These are phyloP conservation scores for Caretta caretta DNA, from an alignment of 2,113 vertebrate genomes.

Conservation along the genomic window DNA sequence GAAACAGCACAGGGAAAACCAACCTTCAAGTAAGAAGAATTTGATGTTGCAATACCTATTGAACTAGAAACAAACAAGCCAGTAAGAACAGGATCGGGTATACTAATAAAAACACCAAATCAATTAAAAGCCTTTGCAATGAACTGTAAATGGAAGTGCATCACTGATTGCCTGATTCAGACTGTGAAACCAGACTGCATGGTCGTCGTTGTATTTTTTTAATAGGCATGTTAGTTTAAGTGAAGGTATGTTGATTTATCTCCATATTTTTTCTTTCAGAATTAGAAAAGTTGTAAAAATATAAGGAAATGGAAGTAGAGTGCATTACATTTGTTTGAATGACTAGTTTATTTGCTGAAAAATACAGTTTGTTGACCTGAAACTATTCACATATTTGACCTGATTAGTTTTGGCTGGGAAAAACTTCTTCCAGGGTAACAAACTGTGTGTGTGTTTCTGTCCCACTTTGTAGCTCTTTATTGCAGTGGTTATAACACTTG, in stretches of 20 bases:
- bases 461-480: not conserved
- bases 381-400: not conserved
- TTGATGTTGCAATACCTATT: not conserved
- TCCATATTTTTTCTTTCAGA: not conserved
- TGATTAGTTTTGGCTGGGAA: not conserved
- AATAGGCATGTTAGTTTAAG: not conserved
- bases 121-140: not conserved
- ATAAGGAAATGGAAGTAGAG: not conserved
- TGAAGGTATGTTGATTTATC: not conserved
- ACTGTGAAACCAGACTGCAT: not conserved
- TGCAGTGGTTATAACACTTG: not conserved
- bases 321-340: not conserved
- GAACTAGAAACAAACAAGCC: not conserved
- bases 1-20: not conserved
- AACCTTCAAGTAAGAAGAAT: not conserved
- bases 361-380: not conserved
- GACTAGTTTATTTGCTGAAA: not conserved
- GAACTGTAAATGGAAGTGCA: not conserved
- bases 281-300: not conserved
- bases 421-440: no score
- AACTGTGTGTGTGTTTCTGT: not conserved
- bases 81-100: not conserved
- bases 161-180: not conserved
- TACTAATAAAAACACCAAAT: not conserved
- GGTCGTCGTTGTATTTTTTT: not conserved